Conservation (phyloP, 2,113 vertebrate species). For the Poeciliopsis occidentalis region DNA sequence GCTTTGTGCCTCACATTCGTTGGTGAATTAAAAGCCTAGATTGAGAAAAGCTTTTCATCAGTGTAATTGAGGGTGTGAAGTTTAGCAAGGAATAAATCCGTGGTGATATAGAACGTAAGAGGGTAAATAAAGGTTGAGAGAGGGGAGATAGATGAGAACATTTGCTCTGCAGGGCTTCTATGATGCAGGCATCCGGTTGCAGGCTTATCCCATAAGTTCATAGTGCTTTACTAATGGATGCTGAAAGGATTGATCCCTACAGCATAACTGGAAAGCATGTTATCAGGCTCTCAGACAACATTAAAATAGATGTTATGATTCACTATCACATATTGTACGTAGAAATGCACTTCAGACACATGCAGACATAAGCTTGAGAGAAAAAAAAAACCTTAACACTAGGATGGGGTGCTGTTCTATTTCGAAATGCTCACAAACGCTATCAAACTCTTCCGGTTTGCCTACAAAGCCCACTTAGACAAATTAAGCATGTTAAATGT, state of each 20-base stretch:
- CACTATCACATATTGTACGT: conserved; percentile 7
- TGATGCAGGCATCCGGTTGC: conserved; percentile 44
- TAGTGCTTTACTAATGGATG: conserved; percentile 59
- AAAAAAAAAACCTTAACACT: conserved; percentile 9
- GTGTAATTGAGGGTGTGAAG: conserved; percentile 5
- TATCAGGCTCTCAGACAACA: conserved; percentile 37
- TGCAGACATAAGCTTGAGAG: not conserved
- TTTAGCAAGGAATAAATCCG: conserved; percentile 15
- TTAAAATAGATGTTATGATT: conserved; percentile 27
- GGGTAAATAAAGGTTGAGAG: conserved; percentile 32
- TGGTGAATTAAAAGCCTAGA: conserved; percentile 15
- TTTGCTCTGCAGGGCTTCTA: conserved; percentile 10
- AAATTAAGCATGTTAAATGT: conserved; percentile 46
- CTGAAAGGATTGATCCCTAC: conserved; percentile 53
- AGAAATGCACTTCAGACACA: conserved; percentile 10
- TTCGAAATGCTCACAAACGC: conserved; percentile 21
- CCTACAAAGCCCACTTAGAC: conserved; percentile 46
- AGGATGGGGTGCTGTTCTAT: not conserved
- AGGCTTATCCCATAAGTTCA: conserved; percentile 58
- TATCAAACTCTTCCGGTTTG: conserved; percentile 52
- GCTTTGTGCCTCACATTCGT: not conserved
- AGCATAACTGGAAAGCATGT: conserved; percentile 56
- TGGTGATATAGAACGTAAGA: conserved; percentile 17
- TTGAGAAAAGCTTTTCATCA: conserved; percentile 20
- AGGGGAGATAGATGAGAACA: conserved; percentile 40